Percentiles rank a stretch among this genome's conserved stretches.
phyloP scores from a whole-genome alignment of 2,113 vertebrate genomes.

The Eulemur rufifrons region DNA sequence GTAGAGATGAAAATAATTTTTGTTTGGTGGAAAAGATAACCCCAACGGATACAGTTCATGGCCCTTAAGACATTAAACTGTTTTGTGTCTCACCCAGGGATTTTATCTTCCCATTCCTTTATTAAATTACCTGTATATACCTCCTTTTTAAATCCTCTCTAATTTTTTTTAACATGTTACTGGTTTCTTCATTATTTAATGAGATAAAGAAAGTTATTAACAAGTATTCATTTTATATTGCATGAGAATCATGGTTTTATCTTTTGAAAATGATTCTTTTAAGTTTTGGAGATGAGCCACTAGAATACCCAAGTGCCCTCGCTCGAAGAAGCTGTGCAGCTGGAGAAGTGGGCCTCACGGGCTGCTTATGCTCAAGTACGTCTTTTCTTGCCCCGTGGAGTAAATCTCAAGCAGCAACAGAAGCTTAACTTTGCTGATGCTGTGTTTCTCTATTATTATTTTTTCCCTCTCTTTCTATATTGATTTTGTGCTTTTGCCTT shows the following conservation, averaged over 20 bases:
- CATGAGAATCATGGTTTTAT: neutral
- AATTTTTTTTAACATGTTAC: neutral
- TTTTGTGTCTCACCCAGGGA: neutral
- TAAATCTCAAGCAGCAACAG: neutral
- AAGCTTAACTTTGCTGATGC: neutral
- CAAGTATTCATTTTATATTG: neutral
- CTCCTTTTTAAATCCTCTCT: neutral
- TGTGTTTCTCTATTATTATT: neutral
- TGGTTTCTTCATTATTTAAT: neutral
- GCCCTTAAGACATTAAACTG: neutral
- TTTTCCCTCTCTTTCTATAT: neutral
- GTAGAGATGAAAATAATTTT: conserved; percentile 21
- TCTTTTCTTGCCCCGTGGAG: neutral
- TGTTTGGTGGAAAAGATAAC: neutral
- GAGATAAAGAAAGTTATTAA: neutral
- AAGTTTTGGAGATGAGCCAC: neutral
- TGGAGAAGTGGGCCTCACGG: neutral
- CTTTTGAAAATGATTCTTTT: neutral
- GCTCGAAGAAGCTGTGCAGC: neutral
- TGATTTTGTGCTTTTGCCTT: conserved; percentile 27
- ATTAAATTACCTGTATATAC: neutral
- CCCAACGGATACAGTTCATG: neutral
- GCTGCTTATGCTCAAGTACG: neutral
- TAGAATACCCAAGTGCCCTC: neutral
- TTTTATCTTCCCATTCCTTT: neutral